Evolutionary conservation across 1,140 invertebrate species (phyloP), one percentile per base, ranked within the genome.

Genomic region (Druon quercuslanigerum): DNA sequence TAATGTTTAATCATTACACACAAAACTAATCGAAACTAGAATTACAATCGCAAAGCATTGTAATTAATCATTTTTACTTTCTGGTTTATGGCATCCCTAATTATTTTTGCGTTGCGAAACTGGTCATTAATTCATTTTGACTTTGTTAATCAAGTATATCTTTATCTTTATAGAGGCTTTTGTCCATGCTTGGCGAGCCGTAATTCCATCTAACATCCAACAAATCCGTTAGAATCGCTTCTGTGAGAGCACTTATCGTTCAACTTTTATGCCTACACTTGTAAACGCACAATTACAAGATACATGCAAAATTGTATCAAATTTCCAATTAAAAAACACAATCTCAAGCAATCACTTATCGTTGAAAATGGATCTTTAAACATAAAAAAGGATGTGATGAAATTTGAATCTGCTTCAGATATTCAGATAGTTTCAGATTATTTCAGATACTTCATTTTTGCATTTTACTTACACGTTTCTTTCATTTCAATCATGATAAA

Each of bases 131-230:
- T 46, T 46, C 40, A 40, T 66, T 66, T 66, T 66, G 25, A 66
- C 3, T 40, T 66, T 40, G 13, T 40, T 66, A 66, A 66, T 66
- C 60, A 66, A 66, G 60, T 66, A 66, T 66, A 66, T 66, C 13
- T 66, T 66, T 66, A 46, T 66, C 40, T 66, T 66, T 66, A 66
- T 66, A 20, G 25, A 66, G 13, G 60, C 16, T 66, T 66, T 66
- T 66, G 60, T 66, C 60, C 20, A 33, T 66, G 60, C 25, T 66
- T 66, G 60, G 25, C 60, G 60, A 66, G 60, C 60, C 60, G 60
- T 66, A 66, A 66, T 66, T 66, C 60, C 60, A 66, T 46, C 60
- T 66, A 40, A 33, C 40, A 46, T 46, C 40, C 40, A 11, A 46
- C 33, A 66, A 40, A 66, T 66, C 60, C 60, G 60, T 66, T 66